A percentile compares a stretch with the other conserved stretches of the same genome.
Evolutionary conservation across 2,888 invertebrate genomes (phyloP).

Genomic region (Hirtodrosophila duncani): DNA sequence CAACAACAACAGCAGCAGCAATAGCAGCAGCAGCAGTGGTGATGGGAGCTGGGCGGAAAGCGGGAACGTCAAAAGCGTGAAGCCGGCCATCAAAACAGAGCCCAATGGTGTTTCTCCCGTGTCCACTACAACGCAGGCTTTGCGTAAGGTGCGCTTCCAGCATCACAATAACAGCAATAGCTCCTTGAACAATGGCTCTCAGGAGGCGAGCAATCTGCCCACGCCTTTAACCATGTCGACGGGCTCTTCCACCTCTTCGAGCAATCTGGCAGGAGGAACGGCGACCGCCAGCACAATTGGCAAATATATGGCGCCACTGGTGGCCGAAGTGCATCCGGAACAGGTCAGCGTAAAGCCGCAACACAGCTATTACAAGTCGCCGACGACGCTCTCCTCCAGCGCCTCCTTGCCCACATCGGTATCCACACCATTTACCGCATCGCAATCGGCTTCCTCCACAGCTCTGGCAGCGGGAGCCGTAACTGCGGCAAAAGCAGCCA

Average conservation of each 20-base stretch:
- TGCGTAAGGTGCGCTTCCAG: slow-evolving; percentile 59
- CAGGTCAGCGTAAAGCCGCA: slow-evolving; percentile 65
- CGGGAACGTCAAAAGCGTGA: slow-evolving; percentile 36
- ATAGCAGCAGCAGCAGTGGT: slow-evolving; percentile 30
- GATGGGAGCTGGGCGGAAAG: too few relatives aligned
- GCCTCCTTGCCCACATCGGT: slow-evolving; percentile 75
- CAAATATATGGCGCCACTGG: slow-evolving; percentile 75
- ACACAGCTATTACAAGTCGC: slow-evolving; percentile 71
- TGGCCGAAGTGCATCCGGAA: slow-evolving; percentile 77
- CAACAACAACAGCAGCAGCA: slow-evolving; percentile 24
- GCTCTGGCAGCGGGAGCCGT: slow-evolving; percentile 77
- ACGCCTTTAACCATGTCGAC: slow-evolving; percentile 21
- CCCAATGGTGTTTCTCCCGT: slow-evolving; percentile 44
- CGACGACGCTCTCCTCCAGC: slow-evolving; percentile 73
- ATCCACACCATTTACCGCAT: slow-evolving; percentile 74
- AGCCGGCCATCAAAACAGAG: slow-evolving; percentile 41
- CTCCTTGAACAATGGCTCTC: slow-evolving; percentile 34
- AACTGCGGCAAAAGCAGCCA: slow-evolving; percentile 76
- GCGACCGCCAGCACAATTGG: slow-evolving; percentile 65
- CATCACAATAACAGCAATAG: slow-evolving; percentile 50
- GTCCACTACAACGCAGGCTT: slow-evolving; percentile 40
- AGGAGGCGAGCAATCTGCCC: slow-evolving; percentile 29
- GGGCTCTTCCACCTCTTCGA: slow-evolving; percentile 38
- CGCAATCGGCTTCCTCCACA: slow-evolving; percentile 75
- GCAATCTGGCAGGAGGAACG: slow-evolving; percentile 50